A percentile compares a stretch with the other conserved stretches of the same genome.
phyloP scores from a whole-genome alignment of 2,888 invertebrate genomes.

The Andrena chrysosceles region DNA sequence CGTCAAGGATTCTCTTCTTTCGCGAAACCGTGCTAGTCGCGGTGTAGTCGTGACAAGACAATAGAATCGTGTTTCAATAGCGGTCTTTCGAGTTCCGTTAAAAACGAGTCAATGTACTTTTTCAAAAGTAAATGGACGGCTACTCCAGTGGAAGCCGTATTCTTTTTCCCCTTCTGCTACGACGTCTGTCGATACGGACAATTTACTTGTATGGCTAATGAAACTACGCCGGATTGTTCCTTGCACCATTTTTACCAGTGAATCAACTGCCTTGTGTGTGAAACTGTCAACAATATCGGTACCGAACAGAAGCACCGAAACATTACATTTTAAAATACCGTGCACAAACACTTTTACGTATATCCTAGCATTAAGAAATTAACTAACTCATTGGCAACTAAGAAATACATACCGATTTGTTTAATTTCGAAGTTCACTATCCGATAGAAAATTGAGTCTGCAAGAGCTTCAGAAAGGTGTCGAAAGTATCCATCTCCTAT shows the following conservation, averaged over 20 bases:
- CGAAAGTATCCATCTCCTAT: constrained; percentile 28
- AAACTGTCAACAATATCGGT: constrained; percentile 2
- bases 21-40: constrained; percentile 17
- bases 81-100: constrained; percentile 51
- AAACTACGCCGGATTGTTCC: constrained; percentile 35
- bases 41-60: constrained; percentile 39
- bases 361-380: constrained; percentile 14
- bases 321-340: background rate
- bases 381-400: constrained; percentile 8
- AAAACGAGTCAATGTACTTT: constrained; percentile 49
- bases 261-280: constrained; percentile 17
- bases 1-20: constrained; percentile 24
- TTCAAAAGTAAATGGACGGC: constrained; percentile 43
- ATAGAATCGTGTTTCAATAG: constrained; percentile 54
- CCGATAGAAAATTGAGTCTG: background rate
- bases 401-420: constrained; percentile 14
- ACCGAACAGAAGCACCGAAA: background rate
- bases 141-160: constrained; percentile 18
- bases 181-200: constrained; percentile 38
- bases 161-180: constrained; percentile 26
- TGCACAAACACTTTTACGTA: background rate
- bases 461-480: background rate
- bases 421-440: background rate
- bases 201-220: constrained; percentile 32
- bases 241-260: constrained; percentile 21